A percentile compares a stretch with the other conserved stretches of the same genome.
Conservation (phyloP, 2,113 vertebrate genomes). For the Corythornis vintsioides region DNA sequence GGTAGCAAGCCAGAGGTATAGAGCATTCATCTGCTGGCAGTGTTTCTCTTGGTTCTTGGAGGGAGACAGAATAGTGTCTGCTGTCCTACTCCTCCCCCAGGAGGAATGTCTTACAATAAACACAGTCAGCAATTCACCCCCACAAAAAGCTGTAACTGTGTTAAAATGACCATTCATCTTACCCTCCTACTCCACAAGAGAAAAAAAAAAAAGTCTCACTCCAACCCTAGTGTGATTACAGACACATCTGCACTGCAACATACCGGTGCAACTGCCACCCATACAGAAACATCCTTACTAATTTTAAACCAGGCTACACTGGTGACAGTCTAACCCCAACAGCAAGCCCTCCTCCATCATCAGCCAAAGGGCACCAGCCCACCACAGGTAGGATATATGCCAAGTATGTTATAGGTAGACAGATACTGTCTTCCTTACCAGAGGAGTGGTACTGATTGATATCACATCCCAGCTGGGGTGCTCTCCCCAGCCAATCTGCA, state of each 20-base stretch:
- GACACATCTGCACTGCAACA: background rate
- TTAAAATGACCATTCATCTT: background rate
- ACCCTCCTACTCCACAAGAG: background rate
- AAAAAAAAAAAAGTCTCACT: background rate
- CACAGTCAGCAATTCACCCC: background rate
- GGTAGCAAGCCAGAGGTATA: background rate
- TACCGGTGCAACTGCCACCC: background rate
- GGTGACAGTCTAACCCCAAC: background rate
- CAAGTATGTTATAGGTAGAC: background rate
- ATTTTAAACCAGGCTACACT: background rate
- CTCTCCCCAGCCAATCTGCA: background rate
- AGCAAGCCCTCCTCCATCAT: background rate
- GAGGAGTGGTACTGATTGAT: background rate
- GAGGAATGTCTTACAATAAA: conserved; percentile 9
- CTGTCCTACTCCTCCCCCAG: background rate
- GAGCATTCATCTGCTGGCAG: background rate
- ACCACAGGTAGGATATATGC: background rate
- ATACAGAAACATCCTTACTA: background rate
- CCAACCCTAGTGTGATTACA: background rate
- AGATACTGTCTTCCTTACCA: background rate
- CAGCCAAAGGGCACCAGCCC: background rate
- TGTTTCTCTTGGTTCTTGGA: background rate
- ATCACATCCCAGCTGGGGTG: background rate
- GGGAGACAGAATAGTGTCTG: background rate
- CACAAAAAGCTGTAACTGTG: conserved; percentile 1